Base-by-base conservation (phyloP, 2,888 invertebrate genomes). In the Graphium colonna region DNA sequence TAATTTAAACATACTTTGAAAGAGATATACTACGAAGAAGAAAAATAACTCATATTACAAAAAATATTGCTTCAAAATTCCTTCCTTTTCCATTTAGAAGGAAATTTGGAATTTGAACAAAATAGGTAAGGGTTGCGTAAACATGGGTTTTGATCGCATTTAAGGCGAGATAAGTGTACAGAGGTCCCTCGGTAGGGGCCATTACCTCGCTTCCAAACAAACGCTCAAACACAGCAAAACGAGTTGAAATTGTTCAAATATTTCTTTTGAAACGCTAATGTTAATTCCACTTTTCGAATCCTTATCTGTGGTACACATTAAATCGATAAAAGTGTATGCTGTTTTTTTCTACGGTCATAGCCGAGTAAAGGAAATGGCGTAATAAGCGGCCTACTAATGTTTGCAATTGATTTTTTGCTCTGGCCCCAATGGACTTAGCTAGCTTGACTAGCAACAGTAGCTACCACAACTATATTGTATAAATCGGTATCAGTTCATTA, bases 271-370 rank as follows among this genome's bases (percentile, higher is more conserved):
- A 18, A n/a, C 33, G 18, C 16, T 42, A 43, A 50, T 43, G 36
- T 36, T 38, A 40, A 45, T 52, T 33, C 45, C 18, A 46, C 36
- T 46, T 46, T 45, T 46, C 17, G 15, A 52, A 52, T 46, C 41
- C 46, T 52, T 52, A 46, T 46, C 46, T 33, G 52, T 40, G 41
- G 40, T 33, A 46, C 45, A 52, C 46, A 36, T 46, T 26, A 52
- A 39, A 39, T 18, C 40, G 46, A 52, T 46, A 52, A 46, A 33
- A 52, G 46, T 31, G 36, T 46, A 21, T 33, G 45, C 40, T 40
- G 45, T 43, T 52, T 52, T n/a, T 41, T 52, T 44, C 43, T 38
- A 44, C 31, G 41, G 18, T 31, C 39, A 33, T 41, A 41, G 49
- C 49, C 28, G 13, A 28, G 49, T 49, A 49, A 41, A 49, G 49